These are phyloP conservation scores for Callopanchax toddi DNA, from an alignment of 2,113 vertebrate species.

Conservation along the genomic window DNA sequence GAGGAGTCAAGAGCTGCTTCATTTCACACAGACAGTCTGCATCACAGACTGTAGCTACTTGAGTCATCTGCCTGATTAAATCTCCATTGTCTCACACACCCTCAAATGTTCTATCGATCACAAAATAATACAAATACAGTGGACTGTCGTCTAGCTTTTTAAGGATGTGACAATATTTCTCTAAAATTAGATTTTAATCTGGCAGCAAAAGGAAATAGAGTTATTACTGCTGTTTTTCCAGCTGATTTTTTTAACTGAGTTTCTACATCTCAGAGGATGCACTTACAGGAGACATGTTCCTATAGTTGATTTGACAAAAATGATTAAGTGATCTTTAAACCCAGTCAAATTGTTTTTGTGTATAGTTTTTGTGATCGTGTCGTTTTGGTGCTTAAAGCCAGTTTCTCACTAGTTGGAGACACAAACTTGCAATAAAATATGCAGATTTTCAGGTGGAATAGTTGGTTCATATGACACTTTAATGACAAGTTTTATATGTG, in stretches of 20 bases:
- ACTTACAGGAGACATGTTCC: too few species aligned
- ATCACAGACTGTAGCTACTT: not conserved
- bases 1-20: constrained; percentile 33
- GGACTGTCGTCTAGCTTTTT: too few species aligned
- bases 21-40: constrained; percentile 11
- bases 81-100: not conserved
- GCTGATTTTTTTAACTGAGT: not conserved
- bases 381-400: too few species aligned
- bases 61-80: not conserved
- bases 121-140: too few species aligned
- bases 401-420: too few species aligned
- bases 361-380: too few species aligned
- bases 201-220: constrained; percentile 1
- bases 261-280: not conserved
- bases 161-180: not conserved
- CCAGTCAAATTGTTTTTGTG: too few species aligned
- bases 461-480: too few species aligned
- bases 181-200: constrained; percentile 1
- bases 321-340: too few species aligned
- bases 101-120: not conserved
- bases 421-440: too few species aligned
- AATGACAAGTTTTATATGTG: too few species aligned
- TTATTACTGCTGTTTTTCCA: constrained; percentile 1
- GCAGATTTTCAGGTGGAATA: too few species aligned
- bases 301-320: not conserved